These are phyloP conservation scores for Listronotus bonariensis DNA, from an alignment of 1,140 invertebrate genomes.

Conservation along the genomic window DNA sequence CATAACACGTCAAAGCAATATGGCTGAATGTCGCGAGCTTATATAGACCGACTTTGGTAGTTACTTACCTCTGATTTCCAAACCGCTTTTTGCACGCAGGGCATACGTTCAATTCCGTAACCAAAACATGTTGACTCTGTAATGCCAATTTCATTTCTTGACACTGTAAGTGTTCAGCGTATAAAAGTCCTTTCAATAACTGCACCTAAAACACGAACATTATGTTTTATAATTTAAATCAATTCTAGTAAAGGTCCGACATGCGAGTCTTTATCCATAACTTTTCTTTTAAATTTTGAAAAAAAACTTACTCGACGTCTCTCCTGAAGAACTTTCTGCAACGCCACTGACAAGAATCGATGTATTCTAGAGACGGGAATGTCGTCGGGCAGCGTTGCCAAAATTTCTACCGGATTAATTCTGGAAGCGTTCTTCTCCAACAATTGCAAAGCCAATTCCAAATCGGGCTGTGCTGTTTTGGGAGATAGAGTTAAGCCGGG, in stretches of 20 bases:
- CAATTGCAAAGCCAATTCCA: constrained; percentile 78
- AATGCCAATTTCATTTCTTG: constrained; percentile 78
- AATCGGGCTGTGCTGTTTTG: constrained; percentile 67
- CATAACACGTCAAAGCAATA: too few species aligned
- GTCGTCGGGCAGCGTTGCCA: constrained; percentile 76
- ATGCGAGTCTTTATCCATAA: too few species aligned
- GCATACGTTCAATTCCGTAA: constrained; percentile 87
- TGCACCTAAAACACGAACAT: constrained; percentile 62
- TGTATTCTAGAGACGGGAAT: constrained; percentile 74
- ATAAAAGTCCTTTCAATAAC: constrained; percentile 79
- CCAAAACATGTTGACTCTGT: constrained; percentile 78
- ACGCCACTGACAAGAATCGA: constrained; percentile 71
- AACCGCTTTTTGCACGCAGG: constrained; percentile 91
- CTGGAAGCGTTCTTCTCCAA: constrained; percentile 81
- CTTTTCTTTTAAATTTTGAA: too few species aligned
- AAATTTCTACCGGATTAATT: constrained; percentile 76
- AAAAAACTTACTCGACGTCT: constrained; percentile 15
- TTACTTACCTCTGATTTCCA: constrained; percentile 83
- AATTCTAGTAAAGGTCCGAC: too few species aligned
- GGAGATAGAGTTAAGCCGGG: constrained; percentile 62
- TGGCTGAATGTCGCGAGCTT: too few species aligned
- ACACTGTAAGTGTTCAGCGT: constrained; percentile 81
- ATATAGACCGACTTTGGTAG: constrained; percentile 23
- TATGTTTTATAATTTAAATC: too few species aligned
- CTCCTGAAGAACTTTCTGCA: constrained; percentile 28